phyloP scores from a whole-genome alignment of 2,888 invertebrate species.

The Trichogramma dendrolimi region DNA sequence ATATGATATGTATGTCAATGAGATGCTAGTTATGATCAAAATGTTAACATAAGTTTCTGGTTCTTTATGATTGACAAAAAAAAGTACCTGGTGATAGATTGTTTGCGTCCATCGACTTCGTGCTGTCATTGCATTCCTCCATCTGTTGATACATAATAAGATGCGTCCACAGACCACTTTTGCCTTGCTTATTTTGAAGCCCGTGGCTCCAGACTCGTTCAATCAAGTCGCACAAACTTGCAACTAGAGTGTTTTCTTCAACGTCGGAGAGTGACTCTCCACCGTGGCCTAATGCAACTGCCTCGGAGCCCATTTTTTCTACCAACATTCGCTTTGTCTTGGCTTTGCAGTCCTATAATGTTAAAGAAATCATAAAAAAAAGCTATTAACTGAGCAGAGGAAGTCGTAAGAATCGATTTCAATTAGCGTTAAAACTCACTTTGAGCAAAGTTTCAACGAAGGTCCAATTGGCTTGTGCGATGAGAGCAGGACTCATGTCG shows the following conservation, averaged over 20 bases:
- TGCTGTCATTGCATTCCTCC: constrained; percentile 63
- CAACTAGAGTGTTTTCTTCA: constrained; percentile 96
- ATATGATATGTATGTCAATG: background rate
- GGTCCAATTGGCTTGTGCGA: constrained; percentile 95
- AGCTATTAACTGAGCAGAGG: too few species aligned
- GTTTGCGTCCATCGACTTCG: constrained; percentile 59
- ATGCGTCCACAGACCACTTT: constrained; percentile 96
- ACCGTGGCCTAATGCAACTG: constrained; percentile 86
- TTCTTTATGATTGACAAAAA: background rate
- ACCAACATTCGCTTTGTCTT: constrained; percentile 97
- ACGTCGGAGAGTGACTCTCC: constrained; percentile 71
- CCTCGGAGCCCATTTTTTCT: constrained; percentile 98
- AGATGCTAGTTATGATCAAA: background rate
- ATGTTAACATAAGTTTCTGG: constrained; percentile 44
- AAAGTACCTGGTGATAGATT: constrained; percentile 60
- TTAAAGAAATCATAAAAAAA: background rate
- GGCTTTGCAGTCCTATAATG: constrained; percentile 75
- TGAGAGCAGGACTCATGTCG: constrained; percentile 77
- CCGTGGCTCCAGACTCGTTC: constrained; percentile 99
- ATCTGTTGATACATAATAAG: constrained; percentile 83
- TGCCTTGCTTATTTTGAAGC: constrained; percentile 90
- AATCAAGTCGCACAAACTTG: constrained; percentile 93
- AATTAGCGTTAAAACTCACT: constrained; percentile 53
- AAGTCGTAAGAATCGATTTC: too few species aligned
- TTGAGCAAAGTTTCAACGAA: constrained; percentile 96